Evolutionary conservation across 2,888 invertebrate species (phyloP).

Genomic region (Tipula lateralis): DNA sequence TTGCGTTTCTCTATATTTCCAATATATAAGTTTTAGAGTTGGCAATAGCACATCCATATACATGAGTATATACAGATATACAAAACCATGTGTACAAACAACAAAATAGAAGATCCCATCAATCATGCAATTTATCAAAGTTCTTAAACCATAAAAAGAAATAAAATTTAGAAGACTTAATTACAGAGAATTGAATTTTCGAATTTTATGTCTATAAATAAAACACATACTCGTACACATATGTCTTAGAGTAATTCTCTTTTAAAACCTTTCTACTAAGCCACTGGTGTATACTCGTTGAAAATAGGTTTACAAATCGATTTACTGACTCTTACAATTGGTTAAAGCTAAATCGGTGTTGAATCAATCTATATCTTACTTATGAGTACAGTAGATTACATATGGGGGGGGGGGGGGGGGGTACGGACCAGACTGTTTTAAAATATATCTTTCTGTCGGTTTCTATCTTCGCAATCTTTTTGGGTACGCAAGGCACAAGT

Average conservation of each 20-base stretch:
- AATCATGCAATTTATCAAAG: constrained; percentile 13
- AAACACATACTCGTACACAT: neutral
- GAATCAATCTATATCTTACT: too few species aligned
- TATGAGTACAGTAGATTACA: too few species aligned
- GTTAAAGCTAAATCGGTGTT: too few species aligned
- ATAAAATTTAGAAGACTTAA: neutral
- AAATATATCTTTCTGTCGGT: too few species aligned
- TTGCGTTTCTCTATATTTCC: neutral
- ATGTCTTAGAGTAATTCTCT: neutral
- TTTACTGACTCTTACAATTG: too few species aligned
- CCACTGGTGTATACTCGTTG: too few species aligned
- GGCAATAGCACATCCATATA: neutral
- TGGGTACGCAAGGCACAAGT: too few species aligned
- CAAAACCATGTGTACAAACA: neutral
- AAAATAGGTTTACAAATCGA: too few species aligned
- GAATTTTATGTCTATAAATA: neutral
- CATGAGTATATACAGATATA: neutral
- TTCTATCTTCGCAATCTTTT: too few species aligned
- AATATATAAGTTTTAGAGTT: neutral
- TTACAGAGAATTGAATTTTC: neutral
- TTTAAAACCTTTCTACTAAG: neutral
- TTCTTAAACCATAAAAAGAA: neutral
- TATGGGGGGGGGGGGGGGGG: too few species aligned
- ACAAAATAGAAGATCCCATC: neutral
- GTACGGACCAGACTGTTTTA: too few species aligned